Percentiles rank a stretch among this genome's conserved stretches.
Conservation (phyloP, 2,113 vertebrate genomes). For the Centrocercus urophasianus region DNA sequence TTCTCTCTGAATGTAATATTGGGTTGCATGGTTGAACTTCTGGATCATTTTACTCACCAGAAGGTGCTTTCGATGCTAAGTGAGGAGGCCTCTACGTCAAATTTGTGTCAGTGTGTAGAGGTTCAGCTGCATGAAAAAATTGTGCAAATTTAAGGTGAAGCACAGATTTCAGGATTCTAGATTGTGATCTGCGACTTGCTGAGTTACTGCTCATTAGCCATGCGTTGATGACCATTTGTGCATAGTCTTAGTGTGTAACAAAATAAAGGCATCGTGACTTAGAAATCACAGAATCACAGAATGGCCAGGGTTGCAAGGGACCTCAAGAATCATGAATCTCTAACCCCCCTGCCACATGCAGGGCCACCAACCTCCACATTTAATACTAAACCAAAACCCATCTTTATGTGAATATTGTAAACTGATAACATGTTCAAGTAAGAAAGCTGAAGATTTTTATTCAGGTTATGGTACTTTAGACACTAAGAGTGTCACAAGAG, state of each 20-base stretch:
- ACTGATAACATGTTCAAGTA: background rate
- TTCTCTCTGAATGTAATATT: background rate
- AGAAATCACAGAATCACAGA: no score
- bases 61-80: background rate
- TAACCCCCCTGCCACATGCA: no score
- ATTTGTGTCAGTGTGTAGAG: background rate
- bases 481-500: background rate
- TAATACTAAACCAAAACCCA: background rate
- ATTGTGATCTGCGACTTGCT: background rate
- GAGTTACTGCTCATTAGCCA: background rate
- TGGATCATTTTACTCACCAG: conserved; percentile 12
- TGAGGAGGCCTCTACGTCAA: background rate
- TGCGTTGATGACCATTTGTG: background rate
- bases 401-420: background rate
- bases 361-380: no score
- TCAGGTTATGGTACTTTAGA: background rate
- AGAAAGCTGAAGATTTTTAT: background rate
- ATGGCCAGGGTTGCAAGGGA: no score
- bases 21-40: background rate
- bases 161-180: background rate
- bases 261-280: background rate
- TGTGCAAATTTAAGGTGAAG: background rate
- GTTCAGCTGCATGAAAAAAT: background rate
- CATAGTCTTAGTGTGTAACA: background rate
- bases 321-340: no score